These are phyloP conservation scores for Cheiracanthium punctorium DNA, from an alignment of 2,888 invertebrate species.

Conservation along the genomic window DNA sequence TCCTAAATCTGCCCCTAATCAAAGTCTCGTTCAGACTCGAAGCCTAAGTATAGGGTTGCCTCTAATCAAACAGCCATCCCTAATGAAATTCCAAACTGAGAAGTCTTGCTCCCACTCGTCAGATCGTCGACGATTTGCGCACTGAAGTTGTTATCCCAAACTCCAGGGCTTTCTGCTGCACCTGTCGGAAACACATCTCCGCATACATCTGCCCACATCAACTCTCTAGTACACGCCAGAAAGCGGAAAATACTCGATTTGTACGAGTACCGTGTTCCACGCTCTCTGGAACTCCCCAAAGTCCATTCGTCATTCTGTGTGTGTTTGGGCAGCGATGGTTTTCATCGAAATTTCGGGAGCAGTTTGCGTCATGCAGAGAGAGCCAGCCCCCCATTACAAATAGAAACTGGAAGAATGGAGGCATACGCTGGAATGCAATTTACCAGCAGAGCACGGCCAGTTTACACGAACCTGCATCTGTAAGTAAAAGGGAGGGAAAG, in stretches of 20 bases:
- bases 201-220: background rate
- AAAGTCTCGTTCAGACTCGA: background rate
- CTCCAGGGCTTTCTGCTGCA: conserved; percentile 10
- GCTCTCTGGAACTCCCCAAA: background rate
- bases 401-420: background rate
- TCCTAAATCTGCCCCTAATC: background rate
- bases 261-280: background rate
- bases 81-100: background rate
- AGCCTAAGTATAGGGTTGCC: background rate
- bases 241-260: background rate
- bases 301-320: background rate
- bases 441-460: too few species aligned
- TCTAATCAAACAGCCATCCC: background rate
- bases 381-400: background rate
- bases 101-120: background rate
- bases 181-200: background rate
- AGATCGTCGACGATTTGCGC: background rate
- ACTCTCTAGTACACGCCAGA: background rate
- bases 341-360: background rate
- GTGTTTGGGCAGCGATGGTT: background rate
- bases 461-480: too few species aligned
- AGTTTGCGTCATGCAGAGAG: background rate
- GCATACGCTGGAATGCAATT: background rate
- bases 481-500: too few species aligned
- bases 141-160: background rate